These are phyloP conservation scores for Gallinago media DNA, from an alignment of 2,113 vertebrate species.

Conservation along the genomic window DNA sequence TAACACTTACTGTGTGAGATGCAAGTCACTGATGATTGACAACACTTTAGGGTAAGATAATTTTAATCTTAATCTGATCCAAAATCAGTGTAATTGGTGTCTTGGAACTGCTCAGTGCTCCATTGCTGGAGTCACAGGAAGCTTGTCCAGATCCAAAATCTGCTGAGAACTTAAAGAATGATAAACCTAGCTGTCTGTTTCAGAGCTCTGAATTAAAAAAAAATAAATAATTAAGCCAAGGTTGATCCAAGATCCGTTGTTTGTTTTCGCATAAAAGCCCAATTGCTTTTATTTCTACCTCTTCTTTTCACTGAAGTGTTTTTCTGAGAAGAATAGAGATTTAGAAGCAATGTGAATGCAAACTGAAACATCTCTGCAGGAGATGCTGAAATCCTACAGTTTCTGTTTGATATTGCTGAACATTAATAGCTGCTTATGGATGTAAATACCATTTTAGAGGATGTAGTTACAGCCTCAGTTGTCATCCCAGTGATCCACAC, in stretches of 20 bases:
- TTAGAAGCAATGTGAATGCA: neutral
- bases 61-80: neutral
- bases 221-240: neutral
- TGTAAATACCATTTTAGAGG: neutral
- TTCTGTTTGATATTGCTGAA: neutral
- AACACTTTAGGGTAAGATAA: neutral
- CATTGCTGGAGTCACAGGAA: neutral
- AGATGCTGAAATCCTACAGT: neutral
- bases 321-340: neutral
- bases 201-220: neutral
- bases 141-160: neutral
- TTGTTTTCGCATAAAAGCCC: neutral
- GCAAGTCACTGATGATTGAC: neutral
- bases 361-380: neutral
- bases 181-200: neutral
- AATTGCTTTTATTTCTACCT: neutral
- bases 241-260: neutral
- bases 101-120: neutral
- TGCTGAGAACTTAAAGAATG: neutral
- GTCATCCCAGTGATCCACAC: neutral
- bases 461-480: neutral
- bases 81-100: neutral
- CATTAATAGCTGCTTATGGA: neutral
- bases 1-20: neutral
- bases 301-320: neutral